phyloP scores from a whole-genome alignment of 1,140 invertebrate genomes.

The Cryptotermes secundus region DNA sequence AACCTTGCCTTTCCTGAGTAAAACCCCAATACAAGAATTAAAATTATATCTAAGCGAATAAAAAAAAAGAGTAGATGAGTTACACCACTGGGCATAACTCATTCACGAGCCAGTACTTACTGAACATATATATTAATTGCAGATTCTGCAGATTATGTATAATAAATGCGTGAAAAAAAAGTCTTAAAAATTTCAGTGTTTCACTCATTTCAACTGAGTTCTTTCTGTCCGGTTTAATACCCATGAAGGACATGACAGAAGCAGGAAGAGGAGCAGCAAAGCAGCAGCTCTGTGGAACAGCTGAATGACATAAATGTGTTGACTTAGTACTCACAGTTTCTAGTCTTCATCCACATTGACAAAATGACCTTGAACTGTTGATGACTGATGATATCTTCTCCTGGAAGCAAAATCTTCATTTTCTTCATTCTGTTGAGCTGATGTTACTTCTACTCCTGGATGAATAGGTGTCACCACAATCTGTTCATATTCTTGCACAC shows the following conservation, averaged over 20 bases:
- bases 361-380: constrained; percentile 74
- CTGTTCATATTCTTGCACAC: constrained; percentile 80
- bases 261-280: too few relatives aligned
- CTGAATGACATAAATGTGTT: not conserved
- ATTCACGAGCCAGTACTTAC: not conserved
- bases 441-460: constrained; percentile 75
- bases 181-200: too few relatives aligned
- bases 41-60: too few relatives aligned
- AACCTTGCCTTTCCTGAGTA: too few relatives aligned
- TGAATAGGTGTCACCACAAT: constrained; percentile 86
- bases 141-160: not conserved
- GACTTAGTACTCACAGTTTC: constrained; percentile 7
- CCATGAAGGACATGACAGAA: not conserved
- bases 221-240: too few relatives aligned
- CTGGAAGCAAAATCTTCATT: constrained; percentile 92
- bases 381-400: constrained; percentile 88
- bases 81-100: too few relatives aligned
- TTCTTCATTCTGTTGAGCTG: constrained; percentile 88
- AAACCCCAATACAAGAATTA: too few relatives aligned
- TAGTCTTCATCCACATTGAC: constrained; percentile 59
- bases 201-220: too few relatives aligned
- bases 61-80: too few relatives aligned
- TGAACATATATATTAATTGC: not conserved
- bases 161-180: too few relatives aligned
- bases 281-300: not conserved